phyloP scores from a whole-genome alignment of 2,797 vertebrate species.

The Sebastolobus alascanus region DNA sequence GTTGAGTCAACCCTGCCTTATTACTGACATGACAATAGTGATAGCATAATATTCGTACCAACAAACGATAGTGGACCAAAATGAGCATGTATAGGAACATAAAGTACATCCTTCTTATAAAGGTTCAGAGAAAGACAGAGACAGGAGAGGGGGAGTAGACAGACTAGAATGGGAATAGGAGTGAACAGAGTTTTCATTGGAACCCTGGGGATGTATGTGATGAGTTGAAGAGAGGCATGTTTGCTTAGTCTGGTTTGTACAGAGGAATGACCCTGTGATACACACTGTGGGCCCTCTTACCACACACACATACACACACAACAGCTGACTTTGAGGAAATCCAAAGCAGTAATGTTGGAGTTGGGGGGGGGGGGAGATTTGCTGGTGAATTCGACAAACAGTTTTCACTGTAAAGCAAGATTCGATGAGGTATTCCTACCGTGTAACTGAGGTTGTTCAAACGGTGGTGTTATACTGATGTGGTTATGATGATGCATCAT shows the following conservation, averaged over 20 bases:
- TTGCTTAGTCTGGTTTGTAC: slow-evolving; percentile 66
- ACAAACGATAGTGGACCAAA: slow-evolving; percentile 11
- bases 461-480: slow-evolving; percentile 8
- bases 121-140: slow-evolving; percentile 16
- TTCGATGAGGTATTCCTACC: background rate
- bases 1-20: background rate
- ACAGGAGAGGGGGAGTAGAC: slow-evolving; percentile 17
- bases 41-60: slow-evolving; percentile 7
- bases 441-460: slow-evolving; percentile 3
- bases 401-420: background rate
- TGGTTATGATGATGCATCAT: slow-evolving; percentile 4
- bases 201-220: slow-evolving; percentile 67
- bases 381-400: background rate
- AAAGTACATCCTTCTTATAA: background rate
- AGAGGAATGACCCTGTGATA: slow-evolving; percentile 68
- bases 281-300: slow-evolving; percentile 36
- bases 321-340: slow-evolving; percentile 24
- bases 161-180: slow-evolving; percentile 27
- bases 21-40: slow-evolving; percentile 2
- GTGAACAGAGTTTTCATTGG: slow-evolving; percentile 51
- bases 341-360: slow-evolving; percentile 18
- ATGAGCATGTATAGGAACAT: background rate
- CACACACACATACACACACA: slow-evolving; percentile 11
- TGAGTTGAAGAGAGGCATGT: slow-evolving; percentile 66
- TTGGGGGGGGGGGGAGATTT: background rate